phyloP scores from a whole-genome alignment of 2,113 vertebrate species.

The Coregonus clupeaformis region DNA sequence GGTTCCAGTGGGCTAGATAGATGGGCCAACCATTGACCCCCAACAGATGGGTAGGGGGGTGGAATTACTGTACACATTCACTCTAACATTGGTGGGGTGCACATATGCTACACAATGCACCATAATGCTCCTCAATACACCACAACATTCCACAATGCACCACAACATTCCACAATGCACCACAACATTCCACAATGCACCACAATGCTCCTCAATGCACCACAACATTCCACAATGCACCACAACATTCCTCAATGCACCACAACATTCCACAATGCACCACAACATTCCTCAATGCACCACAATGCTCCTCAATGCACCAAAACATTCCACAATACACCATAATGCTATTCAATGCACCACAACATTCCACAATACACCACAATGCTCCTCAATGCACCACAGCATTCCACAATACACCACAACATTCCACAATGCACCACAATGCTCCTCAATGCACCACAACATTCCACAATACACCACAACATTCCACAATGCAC shows the following conservation, averaged over 20 bases:
- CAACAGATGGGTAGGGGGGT: slow-evolving; percentile 54
- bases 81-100: neutral
- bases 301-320: neutral
- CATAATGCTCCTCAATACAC: too few species aligned
- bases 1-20: neutral
- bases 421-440: neutral
- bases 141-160: neutral
- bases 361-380: neutral
- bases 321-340: neutral
- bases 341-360: too few species aligned
- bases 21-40: neutral
- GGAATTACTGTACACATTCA: slow-evolving; percentile 1
- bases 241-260: neutral
- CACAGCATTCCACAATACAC: neutral
- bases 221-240: neutral
- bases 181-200: too few species aligned
- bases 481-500: neutral
- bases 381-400: neutral
- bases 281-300: neutral
- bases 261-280: neutral
- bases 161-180: too few species aligned
- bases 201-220: neutral
- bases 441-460: neutral
- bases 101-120: neutral
- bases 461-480: neutral